These are phyloP conservation scores for Falco peregrinus DNA, from an alignment of 2,797 vertebrate species.

Conservation along the genomic window DNA sequence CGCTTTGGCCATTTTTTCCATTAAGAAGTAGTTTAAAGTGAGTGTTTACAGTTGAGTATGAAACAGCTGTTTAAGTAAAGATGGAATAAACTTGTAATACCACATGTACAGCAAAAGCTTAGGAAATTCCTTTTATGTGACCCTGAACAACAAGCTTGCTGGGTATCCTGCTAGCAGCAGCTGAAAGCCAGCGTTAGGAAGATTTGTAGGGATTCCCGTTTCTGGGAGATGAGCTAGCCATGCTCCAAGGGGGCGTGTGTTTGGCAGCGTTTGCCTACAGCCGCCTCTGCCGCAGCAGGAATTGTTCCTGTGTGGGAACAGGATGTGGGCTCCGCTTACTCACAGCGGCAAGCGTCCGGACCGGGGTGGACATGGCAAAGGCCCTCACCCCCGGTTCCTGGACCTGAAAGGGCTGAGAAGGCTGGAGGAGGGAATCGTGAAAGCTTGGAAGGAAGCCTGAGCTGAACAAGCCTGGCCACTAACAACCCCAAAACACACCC, in stretches of 20 bases:
- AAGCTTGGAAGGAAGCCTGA: conserved; percentile 11
- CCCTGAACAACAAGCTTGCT: conserved; percentile 66
- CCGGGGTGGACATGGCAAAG: neutral
- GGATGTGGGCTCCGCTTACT: conserved; percentile 31
- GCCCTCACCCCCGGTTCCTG: conserved; percentile 32
- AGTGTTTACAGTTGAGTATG: conserved; percentile 62
- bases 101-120: conserved; percentile 70
- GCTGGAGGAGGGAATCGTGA: neutral
- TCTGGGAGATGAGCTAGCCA: neutral
- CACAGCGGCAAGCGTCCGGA: neutral
- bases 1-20: conserved; percentile 54
- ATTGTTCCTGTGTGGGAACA: neutral
- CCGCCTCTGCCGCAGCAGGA: neutral
- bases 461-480: neutral
- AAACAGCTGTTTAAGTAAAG: conserved; percentile 71
- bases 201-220: neutral
- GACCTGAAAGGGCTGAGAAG: neutral
- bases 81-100: conserved; percentile 77
- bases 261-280: neutral
- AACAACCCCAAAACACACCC: neutral
- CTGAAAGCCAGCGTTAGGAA: neutral
- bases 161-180: conserved; percentile 65
- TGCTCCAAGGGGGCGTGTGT: neutral
- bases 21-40: conserved; percentile 62
- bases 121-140: conserved; percentile 60